phyloP scores from a whole-genome alignment of 1,140 invertebrate genomes.

The Xylocopa sonorina region DNA sequence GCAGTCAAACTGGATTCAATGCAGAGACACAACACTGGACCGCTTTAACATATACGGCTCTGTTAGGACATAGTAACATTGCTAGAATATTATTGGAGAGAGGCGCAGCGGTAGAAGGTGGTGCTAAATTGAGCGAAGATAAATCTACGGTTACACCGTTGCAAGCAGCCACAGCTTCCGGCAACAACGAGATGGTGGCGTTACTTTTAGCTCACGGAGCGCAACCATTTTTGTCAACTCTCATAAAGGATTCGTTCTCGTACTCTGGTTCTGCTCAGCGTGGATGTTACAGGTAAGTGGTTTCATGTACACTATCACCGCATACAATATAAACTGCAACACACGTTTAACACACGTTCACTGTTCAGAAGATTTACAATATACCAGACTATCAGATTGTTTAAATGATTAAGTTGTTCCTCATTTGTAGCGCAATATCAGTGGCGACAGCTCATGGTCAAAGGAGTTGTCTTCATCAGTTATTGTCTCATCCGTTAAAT shows the following conservation, averaged over 20 bases:
- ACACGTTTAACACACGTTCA: too few species aligned
- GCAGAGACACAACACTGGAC: constrained; percentile 91
- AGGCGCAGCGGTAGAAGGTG: constrained; percentile 93
- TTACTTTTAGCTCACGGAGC: constrained; percentile 91
- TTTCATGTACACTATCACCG: too few species aligned
- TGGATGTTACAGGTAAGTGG: constrained; percentile 87
- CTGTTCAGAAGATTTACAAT: neutral
- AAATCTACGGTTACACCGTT: constrained; percentile 93
- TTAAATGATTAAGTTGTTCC: neutral
- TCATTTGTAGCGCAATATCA: constrained; percentile 88
- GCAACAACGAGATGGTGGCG: constrained; percentile 91
- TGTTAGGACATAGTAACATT: constrained; percentile 83
- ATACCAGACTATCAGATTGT: neutral
- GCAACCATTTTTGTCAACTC: constrained; percentile 92
- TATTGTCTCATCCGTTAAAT: constrained; percentile 89
- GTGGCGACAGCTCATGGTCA: constrained; percentile 94
- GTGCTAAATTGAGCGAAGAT: constrained; percentile 90
- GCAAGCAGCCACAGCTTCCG: constrained; percentile 91
- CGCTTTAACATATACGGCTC: constrained; percentile 87
- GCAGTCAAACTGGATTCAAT: constrained; percentile 80
- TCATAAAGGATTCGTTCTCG: constrained; percentile 90
- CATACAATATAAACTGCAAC: too few species aligned
- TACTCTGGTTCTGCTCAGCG: constrained; percentile 92
- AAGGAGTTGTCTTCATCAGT: constrained; percentile 88
- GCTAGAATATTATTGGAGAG: constrained; percentile 88